phyloP scores from a whole-genome alignment of 2,113 vertebrate species.

The Mustelus asterias region DNA sequence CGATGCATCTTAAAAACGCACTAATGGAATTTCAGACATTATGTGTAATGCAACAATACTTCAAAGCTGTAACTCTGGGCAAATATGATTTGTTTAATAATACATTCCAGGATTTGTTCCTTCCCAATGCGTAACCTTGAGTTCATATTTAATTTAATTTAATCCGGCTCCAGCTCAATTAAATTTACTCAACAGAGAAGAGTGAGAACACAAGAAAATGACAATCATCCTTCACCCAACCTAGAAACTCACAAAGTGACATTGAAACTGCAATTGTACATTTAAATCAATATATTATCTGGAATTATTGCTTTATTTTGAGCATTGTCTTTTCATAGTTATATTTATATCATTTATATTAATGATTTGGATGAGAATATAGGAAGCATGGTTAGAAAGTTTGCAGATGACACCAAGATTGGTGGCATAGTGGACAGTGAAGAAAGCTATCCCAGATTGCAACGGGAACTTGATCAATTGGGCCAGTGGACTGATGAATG shows the following conservation, averaged over 20 bases:
- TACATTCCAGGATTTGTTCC: conserved; percentile 16
- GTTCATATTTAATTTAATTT: conserved; percentile 28
- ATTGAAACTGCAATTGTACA: background rate
- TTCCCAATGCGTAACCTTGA: conserved; percentile 5
- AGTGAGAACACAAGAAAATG: background rate
- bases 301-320: background rate
- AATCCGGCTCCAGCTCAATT: background rate
- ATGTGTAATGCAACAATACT: background rate
- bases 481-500: too few species aligned
- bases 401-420: too few species aligned
- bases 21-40: conserved; percentile 31
- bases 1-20: background rate
- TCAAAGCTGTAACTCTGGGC: background rate
- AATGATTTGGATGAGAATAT: too few species aligned
- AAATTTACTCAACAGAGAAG: background rate
- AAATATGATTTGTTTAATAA: conserved; percentile 27
- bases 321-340: background rate
- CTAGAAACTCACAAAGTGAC: background rate
- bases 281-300: background rate
- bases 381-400: too few species aligned
- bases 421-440: too few species aligned
- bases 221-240: background rate
- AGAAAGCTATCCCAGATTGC: too few species aligned
- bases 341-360: too few species aligned
- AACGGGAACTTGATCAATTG: too few species aligned